Evolutionary conservation across 2,888 invertebrate genomes (phyloP).

Genomic region (Oscheius sp.): DNA sequence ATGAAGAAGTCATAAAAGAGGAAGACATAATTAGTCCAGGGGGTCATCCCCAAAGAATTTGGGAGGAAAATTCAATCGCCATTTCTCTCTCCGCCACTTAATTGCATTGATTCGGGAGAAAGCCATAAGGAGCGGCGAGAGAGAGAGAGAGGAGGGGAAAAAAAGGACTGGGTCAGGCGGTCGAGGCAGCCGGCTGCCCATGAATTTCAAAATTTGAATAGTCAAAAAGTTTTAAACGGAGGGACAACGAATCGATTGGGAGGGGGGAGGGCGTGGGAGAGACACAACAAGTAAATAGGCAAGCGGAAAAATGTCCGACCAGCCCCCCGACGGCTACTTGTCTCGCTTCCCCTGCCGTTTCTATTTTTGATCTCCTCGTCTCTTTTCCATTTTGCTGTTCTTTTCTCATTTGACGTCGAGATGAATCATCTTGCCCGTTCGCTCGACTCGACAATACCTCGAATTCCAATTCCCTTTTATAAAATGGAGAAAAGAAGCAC

Average conservation of each 20-base stretch:
- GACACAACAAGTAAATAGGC: conserved; percentile 31
- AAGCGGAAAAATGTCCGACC: too few relatives aligned
- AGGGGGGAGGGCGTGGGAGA: neutral
- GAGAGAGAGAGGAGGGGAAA: neutral
- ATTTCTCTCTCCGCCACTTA: too few relatives aligned
- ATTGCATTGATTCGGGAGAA: neutral
- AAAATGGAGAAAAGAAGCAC: neutral
- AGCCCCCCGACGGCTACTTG: neutral
- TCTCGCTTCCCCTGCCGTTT: neutral
- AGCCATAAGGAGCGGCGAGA: neutral
- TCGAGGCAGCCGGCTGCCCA: neutral
- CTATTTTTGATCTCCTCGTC: too few relatives aligned
- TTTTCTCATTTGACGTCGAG: too few relatives aligned
- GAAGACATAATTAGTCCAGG: too few relatives aligned
- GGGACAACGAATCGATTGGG: neutral
- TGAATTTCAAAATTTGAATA: too few relatives aligned
- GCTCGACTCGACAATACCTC: neutral
- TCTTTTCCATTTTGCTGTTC: too few relatives aligned
- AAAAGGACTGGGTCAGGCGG: neutral
- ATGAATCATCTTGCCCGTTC: neutral
- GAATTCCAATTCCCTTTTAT: too few relatives aligned
- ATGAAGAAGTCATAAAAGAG: neutral
- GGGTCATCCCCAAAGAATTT: too few relatives aligned
- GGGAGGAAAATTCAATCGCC: too few relatives aligned
- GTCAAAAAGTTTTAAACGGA: conserved; percentile 1